Base-by-base conservation (phyloP, 1,140 invertebrate genomes). In the Drosophila orena region DNA sequence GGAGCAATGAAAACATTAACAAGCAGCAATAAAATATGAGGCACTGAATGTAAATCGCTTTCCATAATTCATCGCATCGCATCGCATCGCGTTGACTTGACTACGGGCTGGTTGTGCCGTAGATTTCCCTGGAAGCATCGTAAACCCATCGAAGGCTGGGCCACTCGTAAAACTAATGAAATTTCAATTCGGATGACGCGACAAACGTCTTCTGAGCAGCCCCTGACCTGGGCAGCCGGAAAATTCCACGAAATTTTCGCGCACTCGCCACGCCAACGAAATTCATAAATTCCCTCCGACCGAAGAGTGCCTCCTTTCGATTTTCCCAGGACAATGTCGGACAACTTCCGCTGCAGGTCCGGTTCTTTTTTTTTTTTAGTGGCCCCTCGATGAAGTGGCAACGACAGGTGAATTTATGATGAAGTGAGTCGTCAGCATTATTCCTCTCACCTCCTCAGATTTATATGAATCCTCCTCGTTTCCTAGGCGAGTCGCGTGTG, bases 351-450 rank as follows among this genome's bases (percentile, higher is more conserved):
- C 77, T 84, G 83, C 83, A 83, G 70, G 74, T 86, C 75, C 83
- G 83, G 59, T 58, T 37, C 14, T 14, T 43, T 15, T 56, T 46
- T 34, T 12, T 10, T 37, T 2, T n/a, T n/a, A n/a, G 17, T 35
- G 20, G 54, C 27, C 68, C 34, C 60, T 52, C 70, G 65, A 74
- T 79, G 66, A 65, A 65, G 79, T 60, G 43, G 43, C 61, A 83
- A 90, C 84, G 85, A 89, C 80, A 88, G 85, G 84, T 88, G 84
- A 88, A 88, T 88, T 88, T 88, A 88, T 90, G 79, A 88, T 88
- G 79, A 88, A 90, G 79, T 88, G 79, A 73, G 56, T 70, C 79
- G 71, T 88, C 83, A 83, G 75, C 83, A 66, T 35, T 70, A 52
- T 47, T 65, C 50, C 24, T 43, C 10, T 27, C 49, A 8, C n/a